Percentiles rank a stretch among this genome's conserved stretches.
Evolutionary conservation across 2,113 vertebrate genomes (phyloP).

Genomic region (Cyphomyrus discorhynchus): DNA sequence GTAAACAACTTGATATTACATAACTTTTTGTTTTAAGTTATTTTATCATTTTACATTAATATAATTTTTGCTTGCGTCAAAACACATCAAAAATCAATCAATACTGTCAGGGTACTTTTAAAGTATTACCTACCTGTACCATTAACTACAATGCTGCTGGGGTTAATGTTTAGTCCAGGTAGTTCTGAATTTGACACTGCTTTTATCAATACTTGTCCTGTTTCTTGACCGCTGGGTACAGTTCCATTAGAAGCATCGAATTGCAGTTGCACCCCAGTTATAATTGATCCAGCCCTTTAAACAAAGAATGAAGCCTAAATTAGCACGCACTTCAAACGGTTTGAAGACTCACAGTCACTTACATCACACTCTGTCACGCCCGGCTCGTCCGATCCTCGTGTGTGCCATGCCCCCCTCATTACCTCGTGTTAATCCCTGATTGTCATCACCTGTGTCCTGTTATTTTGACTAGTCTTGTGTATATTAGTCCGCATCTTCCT

Average conservation of each 20-base stretch:
- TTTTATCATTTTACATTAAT: too few species aligned
- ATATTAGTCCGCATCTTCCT: too few species aligned
- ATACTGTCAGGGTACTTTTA: not conserved
- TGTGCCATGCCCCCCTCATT: too few species aligned
- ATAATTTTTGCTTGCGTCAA: too few species aligned
- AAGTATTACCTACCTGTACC: slow-evolving; percentile 13
- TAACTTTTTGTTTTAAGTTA: too few species aligned
- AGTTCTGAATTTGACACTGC: slow-evolving; percentile 24
- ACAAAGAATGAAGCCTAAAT: not conserved
- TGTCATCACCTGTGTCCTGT: too few species aligned
- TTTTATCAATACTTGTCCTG: slow-evolving; percentile 15
- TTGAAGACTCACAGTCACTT: not conserved
- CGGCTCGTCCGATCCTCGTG: too few species aligned
- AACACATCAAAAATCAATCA: not conserved
- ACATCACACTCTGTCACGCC: not conserved
- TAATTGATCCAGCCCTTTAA: slow-evolving; percentile 35
- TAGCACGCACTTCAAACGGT: not conserved
- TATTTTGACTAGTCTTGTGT: too few species aligned
- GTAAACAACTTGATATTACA: not conserved
- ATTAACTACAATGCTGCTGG: slow-evolving; percentile 25
- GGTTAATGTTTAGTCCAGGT: slow-evolving; percentile 29
- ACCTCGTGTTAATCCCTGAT: too few species aligned
- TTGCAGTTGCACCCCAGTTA: not conserved
- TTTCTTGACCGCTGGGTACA: not conserved
- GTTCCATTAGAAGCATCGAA: not conserved